A percentile compares a stretch with the other conserved stretches of the same genome.
phyloP scores from a whole-genome alignment of 1,140 invertebrate species.

The Ceratitis capitata region DNA sequence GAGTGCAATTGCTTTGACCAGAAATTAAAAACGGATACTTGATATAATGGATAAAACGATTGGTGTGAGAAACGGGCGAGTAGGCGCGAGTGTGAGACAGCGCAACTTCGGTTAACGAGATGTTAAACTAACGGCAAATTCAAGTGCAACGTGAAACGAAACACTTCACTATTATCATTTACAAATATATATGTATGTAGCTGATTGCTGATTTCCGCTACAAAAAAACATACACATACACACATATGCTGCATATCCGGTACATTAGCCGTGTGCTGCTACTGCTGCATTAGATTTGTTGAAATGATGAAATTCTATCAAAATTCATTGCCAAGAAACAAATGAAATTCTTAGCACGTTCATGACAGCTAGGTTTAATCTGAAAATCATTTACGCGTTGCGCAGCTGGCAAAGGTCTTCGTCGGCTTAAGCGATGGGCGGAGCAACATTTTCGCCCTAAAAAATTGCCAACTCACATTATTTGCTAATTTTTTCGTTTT shows the following conservation, averaged over 20 bases:
- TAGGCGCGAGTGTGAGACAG: neutral
- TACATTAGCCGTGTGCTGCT: neutral
- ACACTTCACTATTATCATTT: neutral
- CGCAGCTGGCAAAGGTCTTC: neutral
- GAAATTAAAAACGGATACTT: conserved; percentile 36
- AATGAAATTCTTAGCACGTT: neutral
- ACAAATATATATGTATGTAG: neutral
- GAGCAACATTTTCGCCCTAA: neutral
- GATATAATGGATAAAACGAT: neutral
- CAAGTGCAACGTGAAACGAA: neutral
- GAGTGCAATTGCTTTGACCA: conserved; percentile 33
- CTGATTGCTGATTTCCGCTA: neutral
- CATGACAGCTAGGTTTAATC: neutral
- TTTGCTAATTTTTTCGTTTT: neutral
- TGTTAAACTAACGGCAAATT: neutral
- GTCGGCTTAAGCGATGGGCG: conserved; percentile 1
- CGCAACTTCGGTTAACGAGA: neutral
- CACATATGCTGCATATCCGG: neutral
- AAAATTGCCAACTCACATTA: neutral
- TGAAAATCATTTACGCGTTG: conserved; percentile 15
- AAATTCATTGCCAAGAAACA: neutral
- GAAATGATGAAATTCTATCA: conserved; percentile 22
- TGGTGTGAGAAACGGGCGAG: neutral
- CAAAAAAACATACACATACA: neutral
- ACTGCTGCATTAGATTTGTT: neutral